Conservation (phyloP, 2,888 invertebrate species). For the Mythimna loreyi region DNA sequence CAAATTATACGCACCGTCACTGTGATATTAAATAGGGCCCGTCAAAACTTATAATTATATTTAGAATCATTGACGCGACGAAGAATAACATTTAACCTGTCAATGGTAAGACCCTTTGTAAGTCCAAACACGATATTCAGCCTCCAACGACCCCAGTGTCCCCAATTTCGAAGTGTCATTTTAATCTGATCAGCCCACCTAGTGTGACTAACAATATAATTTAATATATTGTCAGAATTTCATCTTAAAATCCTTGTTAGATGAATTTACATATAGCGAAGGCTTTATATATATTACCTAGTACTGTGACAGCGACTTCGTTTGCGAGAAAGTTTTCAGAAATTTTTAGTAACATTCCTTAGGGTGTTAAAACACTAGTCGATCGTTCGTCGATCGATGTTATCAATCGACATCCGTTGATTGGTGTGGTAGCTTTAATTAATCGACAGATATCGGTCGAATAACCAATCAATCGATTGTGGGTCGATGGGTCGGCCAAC, state of each 20-base stretch:
- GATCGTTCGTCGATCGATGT: too few species aligned
- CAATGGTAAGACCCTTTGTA: constrained; percentile 6
- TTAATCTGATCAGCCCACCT: constrained; percentile 33
- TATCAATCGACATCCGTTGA: too few species aligned
- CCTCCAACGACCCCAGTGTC: constrained; percentile 24
- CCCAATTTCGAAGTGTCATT: constrained; percentile 35
- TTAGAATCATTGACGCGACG: not conserved
- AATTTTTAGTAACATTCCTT: too few species aligned
- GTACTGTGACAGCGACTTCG: too few species aligned
- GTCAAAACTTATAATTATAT: not conserved
- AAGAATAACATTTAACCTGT: constrained; percentile 4
- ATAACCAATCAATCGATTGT: too few species aligned
- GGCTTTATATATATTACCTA: constrained; percentile 21
- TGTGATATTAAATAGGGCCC: not conserved
- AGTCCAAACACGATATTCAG: constrained; percentile 13
- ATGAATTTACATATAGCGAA: constrained; percentile 53
- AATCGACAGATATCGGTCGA: too few species aligned
- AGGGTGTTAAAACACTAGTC: too few species aligned
- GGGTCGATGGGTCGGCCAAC: too few species aligned
- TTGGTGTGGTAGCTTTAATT: too few species aligned
- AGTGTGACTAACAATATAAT: constrained; percentile 32
- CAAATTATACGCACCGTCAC: not conserved
- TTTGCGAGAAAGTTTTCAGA: too few species aligned
- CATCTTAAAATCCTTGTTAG: constrained; percentile 46
- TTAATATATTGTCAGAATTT: constrained; percentile 36